These are phyloP conservation scores for Ageneiosus marmoratus DNA, from an alignment of 2,113 vertebrate species.

Conservation along the genomic window DNA sequence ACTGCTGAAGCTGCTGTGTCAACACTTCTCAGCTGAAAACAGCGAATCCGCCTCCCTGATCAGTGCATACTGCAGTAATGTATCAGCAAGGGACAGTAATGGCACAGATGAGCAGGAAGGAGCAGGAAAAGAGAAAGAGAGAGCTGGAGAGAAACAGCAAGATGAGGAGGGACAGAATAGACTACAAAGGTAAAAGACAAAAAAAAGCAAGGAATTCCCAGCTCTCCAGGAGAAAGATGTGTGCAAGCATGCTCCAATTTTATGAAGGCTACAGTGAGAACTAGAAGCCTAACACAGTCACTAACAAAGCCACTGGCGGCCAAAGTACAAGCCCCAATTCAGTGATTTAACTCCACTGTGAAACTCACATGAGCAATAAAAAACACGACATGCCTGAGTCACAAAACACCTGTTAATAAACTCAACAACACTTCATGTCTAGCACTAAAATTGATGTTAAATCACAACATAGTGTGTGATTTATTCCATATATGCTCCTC, in stretches of 20 bases:
- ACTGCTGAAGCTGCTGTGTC: conserved; percentile 32
- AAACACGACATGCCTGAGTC: not conserved
- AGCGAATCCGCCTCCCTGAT: conserved; percentile 28
- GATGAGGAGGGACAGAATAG: conserved; percentile 38
- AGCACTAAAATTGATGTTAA: not conserved
- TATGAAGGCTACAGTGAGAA: not conserved
- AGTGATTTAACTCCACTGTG: not conserved
- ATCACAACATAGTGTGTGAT: not conserved
- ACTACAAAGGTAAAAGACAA: not conserved
- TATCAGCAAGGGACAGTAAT: conserved; percentile 14
- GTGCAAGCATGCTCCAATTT: not conserved
- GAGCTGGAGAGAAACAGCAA: conserved; percentile 25
- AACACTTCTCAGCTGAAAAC: conserved; percentile 32
- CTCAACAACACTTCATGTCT: not conserved
- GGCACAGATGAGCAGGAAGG: conserved; percentile 9
- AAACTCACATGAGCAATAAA: conserved; percentile 10
- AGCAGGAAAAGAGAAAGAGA: conserved; percentile 13
- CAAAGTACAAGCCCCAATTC: not conserved
- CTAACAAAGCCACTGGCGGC: not conserved
- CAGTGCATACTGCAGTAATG: conserved; percentile 63
- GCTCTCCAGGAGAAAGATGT: not conserved
- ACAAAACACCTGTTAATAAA: not conserved
- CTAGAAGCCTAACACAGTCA: not conserved
- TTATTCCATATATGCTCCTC: not conserved
- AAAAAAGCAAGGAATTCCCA: not conserved